Conservation (phyloP, 2,888 invertebrate species). For the Agriopis marginaria region DNA sequence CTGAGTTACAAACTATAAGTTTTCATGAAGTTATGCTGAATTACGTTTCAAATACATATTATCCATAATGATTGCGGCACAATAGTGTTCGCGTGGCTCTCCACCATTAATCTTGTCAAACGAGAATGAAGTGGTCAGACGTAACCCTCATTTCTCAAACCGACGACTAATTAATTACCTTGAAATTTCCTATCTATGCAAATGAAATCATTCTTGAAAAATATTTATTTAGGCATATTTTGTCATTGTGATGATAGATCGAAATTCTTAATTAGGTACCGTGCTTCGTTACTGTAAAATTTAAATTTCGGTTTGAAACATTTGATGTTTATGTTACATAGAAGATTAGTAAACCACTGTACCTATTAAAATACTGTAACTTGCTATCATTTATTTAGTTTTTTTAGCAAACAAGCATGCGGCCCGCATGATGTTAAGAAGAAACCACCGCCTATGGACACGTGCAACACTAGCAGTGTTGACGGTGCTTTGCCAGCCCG, state of each 20-base stretch:
- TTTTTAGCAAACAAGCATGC: too few species aligned
- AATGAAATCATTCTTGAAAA: conserved; percentile 64
- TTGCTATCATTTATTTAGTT: too few species aligned
- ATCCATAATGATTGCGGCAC: conserved; percentile 58
- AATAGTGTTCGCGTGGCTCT: conserved; percentile 66
- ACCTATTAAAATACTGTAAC: too few species aligned
- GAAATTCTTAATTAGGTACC: conserved; percentile 3
- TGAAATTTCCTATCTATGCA: conserved; percentile 75
- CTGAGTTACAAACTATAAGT: background rate
- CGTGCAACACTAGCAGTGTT: too few species aligned
- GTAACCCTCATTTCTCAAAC: conserved; percentile 77
- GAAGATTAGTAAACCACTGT: too few species aligned
- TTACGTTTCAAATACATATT: conserved; percentile 29
- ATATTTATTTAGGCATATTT: conserved; percentile 53
- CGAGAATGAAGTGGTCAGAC: conserved; percentile 77
- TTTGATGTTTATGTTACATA: too few species aligned
- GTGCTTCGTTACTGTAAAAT: too few species aligned
- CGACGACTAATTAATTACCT: conserved; percentile 70
- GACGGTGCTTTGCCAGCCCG: too few species aligned
- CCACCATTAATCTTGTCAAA: conserved; percentile 73
- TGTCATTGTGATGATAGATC: conserved; percentile 40
- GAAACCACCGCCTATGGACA: too few species aligned
- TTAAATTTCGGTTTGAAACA: too few species aligned
- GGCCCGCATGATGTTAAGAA: too few species aligned
- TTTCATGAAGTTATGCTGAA: background rate